These are phyloP conservation scores for Aphidius colemani DNA, from an alignment of 2,888 invertebrate species.

Conservation along the genomic window DNA sequence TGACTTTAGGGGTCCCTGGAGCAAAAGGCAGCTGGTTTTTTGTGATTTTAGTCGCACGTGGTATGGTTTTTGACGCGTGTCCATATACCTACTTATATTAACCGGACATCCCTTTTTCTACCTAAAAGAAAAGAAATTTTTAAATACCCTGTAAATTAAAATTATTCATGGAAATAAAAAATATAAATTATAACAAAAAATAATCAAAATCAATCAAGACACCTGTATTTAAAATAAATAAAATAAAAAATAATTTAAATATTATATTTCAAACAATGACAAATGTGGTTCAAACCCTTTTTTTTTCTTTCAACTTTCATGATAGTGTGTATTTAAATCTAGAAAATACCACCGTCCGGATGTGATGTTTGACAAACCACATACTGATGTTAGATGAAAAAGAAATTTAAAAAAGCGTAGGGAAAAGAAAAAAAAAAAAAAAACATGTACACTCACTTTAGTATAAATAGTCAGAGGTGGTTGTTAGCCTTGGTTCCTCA, in stretches of 20 bases:
- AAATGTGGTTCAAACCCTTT: slow-evolving; percentile 14
- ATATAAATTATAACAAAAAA: neutral
- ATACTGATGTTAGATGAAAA: slow-evolving; percentile 34
- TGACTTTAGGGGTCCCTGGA: slow-evolving; percentile 44
- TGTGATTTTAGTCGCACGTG: slow-evolving; percentile 48
- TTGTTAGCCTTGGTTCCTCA: slow-evolving; percentile 27
- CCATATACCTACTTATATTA: slow-evolving; percentile 25
- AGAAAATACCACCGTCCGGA: slow-evolving; percentile 44
- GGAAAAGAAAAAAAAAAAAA: slow-evolving; percentile 2
- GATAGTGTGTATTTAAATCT: slow-evolving; percentile 31
- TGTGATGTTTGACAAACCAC: slow-evolving; percentile 50
- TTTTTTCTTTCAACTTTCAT: slow-evolving; percentile 4
- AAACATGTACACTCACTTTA: slow-evolving; percentile 21
- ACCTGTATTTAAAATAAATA: slow-evolving; percentile 16
- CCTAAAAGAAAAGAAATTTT: neutral
- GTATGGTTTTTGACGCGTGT: slow-evolving; percentile 38
- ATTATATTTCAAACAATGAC: slow-evolving; percentile 14
- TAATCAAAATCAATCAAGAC: too few relatives aligned
- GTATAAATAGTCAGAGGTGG: slow-evolving; percentile 46
- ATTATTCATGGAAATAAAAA: slow-evolving; percentile 13
- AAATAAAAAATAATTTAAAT: neutral
- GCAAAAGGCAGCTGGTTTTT: slow-evolving; percentile 49
- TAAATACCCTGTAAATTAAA: slow-evolving; percentile 13
- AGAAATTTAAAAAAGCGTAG: slow-evolving; percentile 27
- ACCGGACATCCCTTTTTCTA: slow-evolving; percentile 34